Percentiles rank a stretch among this genome's conserved stretches.
These are phyloP conservation scores for Labia minor DNA, from an alignment of 2,888 invertebrate species.

Conservation along the genomic window DNA sequence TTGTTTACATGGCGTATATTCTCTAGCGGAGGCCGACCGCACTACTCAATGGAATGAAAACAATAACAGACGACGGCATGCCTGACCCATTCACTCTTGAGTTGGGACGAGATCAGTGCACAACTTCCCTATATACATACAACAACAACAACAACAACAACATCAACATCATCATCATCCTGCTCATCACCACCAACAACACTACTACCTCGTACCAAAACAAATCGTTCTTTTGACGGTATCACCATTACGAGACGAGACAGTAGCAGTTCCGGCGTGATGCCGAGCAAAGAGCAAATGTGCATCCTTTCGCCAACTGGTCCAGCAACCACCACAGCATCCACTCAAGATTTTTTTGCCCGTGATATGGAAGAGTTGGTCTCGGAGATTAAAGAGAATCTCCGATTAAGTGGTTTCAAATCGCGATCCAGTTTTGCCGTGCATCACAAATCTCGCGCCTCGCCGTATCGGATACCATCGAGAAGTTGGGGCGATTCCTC, in stretches of 20 bases:
- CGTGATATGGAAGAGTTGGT: constrained; percentile 54
- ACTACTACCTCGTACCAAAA: no score
- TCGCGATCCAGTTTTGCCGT: constrained; percentile 37
- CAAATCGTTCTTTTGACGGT: neutral
- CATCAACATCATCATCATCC: no score
- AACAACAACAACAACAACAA: no score
- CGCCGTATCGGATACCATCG: constrained; percentile 44
- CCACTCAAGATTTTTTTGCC: constrained; percentile 36
- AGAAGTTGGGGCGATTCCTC: constrained; percentile 30
- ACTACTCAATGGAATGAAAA: constrained; percentile 27
- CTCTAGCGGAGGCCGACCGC: constrained; percentile 21
- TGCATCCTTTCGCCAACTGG: constrained; percentile 26
- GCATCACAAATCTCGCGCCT: constrained; percentile 39
- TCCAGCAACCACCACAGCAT: constrained; percentile 17
- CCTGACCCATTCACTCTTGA: constrained; percentile 28
- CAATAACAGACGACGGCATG: constrained; percentile 28
- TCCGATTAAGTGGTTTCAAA: constrained; percentile 41
- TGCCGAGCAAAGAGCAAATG: constrained; percentile 29
- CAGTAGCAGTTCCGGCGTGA: constrained; percentile 21
- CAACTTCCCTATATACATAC: neutral
- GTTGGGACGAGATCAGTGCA: constrained; percentile 19
- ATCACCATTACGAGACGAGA: constrained; percentile 3
- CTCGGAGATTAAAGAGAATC: constrained; percentile 54
- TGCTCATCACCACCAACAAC: no score
- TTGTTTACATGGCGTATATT: constrained; percentile 29